phyloP scores from a whole-genome alignment of 2,888 invertebrate species.

The Stenichneumon culpator region DNA sequence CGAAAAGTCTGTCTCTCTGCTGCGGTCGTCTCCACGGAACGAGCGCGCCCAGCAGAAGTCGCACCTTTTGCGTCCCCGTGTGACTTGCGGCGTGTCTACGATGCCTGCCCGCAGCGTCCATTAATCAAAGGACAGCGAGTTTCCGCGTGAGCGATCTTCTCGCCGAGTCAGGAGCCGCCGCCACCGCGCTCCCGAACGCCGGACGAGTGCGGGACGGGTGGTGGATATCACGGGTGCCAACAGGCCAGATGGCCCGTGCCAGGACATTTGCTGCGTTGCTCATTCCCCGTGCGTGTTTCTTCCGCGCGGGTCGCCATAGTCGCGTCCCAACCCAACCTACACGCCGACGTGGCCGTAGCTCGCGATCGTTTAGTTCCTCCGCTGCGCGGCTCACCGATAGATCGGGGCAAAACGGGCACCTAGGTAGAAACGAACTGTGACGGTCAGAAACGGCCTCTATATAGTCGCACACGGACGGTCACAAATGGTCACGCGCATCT shows the following conservation, averaged over 20 bases:
- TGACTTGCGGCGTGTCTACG: constrained; percentile 52
- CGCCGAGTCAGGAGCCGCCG: constrained; percentile 55
- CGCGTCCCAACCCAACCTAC: not conserved
- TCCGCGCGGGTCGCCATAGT: not conserved
- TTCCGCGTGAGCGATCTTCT: constrained; percentile 73
- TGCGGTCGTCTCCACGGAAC: not conserved
- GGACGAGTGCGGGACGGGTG: constrained; percentile 25
- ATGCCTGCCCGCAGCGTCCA: constrained; percentile 60
- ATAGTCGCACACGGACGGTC: too few species aligned
- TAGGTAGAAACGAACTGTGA: too few species aligned
- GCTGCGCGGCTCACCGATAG: not conserved
- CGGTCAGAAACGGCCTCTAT: too few species aligned
- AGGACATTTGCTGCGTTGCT: constrained; percentile 43
- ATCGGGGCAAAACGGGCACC: too few species aligned
- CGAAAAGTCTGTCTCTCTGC: not conserved
- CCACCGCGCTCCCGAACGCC: constrained; percentile 42
- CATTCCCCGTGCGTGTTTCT: constrained; percentile 15
- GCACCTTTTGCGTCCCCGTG: constrained; percentile 50
- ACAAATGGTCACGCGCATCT: too few species aligned
- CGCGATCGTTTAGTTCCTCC: constrained; percentile 28
- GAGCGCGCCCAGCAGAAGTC: constrained; percentile 5
- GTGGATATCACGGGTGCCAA: constrained; percentile 54
- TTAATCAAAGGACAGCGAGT: constrained; percentile 73
- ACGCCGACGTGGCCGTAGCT: not conserved
- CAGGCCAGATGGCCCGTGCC: constrained; percentile 75